Evolutionary conservation across 2,113 vertebrate species (phyloP).

Genomic region (Halcyon malimbica): DNA sequence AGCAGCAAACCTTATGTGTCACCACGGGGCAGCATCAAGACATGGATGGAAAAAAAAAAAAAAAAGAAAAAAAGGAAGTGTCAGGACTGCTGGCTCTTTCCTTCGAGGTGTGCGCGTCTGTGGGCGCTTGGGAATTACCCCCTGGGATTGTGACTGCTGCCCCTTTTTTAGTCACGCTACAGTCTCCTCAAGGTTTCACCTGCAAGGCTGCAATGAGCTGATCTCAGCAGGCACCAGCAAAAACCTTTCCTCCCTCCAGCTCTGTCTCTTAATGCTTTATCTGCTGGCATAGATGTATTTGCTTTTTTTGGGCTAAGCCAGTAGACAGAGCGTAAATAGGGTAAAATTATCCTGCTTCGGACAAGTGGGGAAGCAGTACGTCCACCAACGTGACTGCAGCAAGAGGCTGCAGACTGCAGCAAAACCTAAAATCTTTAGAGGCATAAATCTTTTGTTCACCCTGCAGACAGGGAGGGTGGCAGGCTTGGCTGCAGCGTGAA

Average conservation of each 20-base stretch:
- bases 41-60: not conserved
- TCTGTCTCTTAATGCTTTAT: accelerated
- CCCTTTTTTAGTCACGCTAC: not conserved
- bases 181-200: not conserved
- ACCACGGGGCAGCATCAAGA: not conserved
- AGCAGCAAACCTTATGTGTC: not conserved
- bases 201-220: not conserved
- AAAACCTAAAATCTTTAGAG: not conserved
- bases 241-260: not conserved
- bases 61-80: not conserved
- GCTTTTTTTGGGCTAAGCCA: not conserved
- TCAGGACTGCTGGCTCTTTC: not conserved
- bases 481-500: not conserved
- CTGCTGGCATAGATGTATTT: accelerated
- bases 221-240: not conserved
- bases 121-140: not conserved
- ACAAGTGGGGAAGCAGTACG: not conserved
- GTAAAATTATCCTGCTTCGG: not conserved
- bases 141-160: not conserved
- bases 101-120: not conserved
- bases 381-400: accelerated
- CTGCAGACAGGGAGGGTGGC: not conserved
- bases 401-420: not conserved
- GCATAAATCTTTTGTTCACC: too few relatives aligned
- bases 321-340: not conserved